Evolutionary conservation across 1,140 invertebrate genomes (phyloP), one percentile per base, ranked within the genome.

Genomic region (Hyposmocoma kahamanoa): DNA sequence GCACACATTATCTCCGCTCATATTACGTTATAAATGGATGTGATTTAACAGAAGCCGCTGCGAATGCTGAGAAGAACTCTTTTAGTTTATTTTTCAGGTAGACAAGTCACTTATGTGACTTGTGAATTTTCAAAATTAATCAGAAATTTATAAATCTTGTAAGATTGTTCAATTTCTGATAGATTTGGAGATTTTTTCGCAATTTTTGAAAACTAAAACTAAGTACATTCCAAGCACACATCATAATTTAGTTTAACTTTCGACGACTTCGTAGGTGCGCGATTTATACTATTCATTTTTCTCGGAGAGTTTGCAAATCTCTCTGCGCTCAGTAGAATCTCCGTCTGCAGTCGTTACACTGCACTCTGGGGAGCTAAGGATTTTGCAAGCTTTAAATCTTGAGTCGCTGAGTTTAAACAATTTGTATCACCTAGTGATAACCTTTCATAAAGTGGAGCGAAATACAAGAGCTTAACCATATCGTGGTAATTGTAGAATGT

Each of bases 1-100:
- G 63, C 63, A 66, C 63, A 59, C 63, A 66, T 66, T 66, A 66
- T 66, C 63, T 66, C 56, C 49, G 59, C 52, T 59, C 63, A 57
- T 59, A 66, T 62, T 62, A 53, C 53, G 48, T 62, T 59, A 59
- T 62, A 59, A 66, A 66, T 66, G 59, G 59, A 47, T 54, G 56
- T 57, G 58, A 62, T 62, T 62, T 57, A 57, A 52, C 54, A 51
- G 44, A 57, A 59, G 47, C 45, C 47, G 4, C n/a, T n/a, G 24
- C 28, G 36, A 43, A 48, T 62, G 42, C 46, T 52, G 44, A 50
- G 49, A n/a, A 57, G 36, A 49, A n/a, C n/a, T n/a, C n/a, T n/a
- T n/a, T n/a, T n/a, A n/a, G n/a, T n/a, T n/a, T n/a, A n/a, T n/a
- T n/a, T n/a, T n/a, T n/a, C n/a, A n/a, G n/a, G n/a, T n/a, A n/a